A percentile compares a stretch with the other conserved stretches of the same genome.
Conservation (phyloP, 2,888 invertebrate genomes). For the Patella pellucida region DNA sequence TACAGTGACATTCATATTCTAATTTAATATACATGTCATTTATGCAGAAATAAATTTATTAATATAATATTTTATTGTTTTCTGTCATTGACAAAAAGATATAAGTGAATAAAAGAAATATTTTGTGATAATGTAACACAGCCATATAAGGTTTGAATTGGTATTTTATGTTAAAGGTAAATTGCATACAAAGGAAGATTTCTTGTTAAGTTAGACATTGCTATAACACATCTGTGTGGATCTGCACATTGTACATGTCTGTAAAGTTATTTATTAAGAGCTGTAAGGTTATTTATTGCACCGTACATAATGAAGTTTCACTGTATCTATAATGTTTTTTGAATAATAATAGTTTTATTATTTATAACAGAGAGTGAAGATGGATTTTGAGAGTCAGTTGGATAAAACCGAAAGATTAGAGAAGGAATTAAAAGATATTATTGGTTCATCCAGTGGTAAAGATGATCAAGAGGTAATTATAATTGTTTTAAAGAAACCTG, state of each 20-base stretch:
- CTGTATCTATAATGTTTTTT: not conserved
- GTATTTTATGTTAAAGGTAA: too few relatives aligned
- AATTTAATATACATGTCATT: too few relatives aligned
- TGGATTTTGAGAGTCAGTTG: conserved; percentile 90
- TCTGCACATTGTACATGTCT: too few relatives aligned
- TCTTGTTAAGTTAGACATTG: too few relatives aligned
- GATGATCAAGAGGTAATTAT: conserved; percentile 53
- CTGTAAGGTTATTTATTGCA: too few relatives aligned
- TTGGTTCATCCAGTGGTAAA: conserved; percentile 80
- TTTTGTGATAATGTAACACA: too few relatives aligned
- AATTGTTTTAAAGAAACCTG: not conserved
- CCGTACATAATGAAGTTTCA: not conserved
- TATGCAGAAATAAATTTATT: conserved; percentile 39
- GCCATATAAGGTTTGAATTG: too few relatives aligned
- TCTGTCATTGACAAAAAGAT: too few relatives aligned
- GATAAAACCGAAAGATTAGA: conserved; percentile 85
- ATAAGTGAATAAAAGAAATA: too few relatives aligned
- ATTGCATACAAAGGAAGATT: too few relatives aligned
- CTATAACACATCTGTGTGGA: too few relatives aligned
- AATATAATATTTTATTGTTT: not conserved
- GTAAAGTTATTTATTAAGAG: too few relatives aligned
- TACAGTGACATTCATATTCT: conserved; percentile 28
- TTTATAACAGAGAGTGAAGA: conserved; percentile 80
- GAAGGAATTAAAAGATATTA: conserved; percentile 87
- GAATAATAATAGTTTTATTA: conserved; percentile 10